Percentiles rank a stretch among this genome's conserved stretches.
Evolutionary conservation across 2,888 invertebrate species (phyloP).

Genomic region (Nezara viridula): DNA sequence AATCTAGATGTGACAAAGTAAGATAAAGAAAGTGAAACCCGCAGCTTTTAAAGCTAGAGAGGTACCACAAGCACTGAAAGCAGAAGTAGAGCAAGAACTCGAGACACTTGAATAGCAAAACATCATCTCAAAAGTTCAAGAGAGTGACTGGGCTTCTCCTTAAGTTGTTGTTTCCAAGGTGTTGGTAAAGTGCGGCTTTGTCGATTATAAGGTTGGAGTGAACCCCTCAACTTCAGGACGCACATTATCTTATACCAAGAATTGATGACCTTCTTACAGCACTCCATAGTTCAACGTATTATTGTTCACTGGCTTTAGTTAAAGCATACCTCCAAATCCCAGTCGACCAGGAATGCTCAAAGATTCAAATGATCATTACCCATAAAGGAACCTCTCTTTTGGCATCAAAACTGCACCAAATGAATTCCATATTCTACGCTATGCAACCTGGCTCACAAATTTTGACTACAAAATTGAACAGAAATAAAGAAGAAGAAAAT

Average conservation of each 20-base stretch:
- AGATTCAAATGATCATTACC: slow-evolving; percentile 61
- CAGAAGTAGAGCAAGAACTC: slow-evolving; percentile 60
- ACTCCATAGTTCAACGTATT: slow-evolving; percentile 61
- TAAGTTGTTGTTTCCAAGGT: slow-evolving; percentile 51
- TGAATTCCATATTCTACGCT: slow-evolving; percentile 35
- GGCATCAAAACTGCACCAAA: slow-evolving; percentile 58
- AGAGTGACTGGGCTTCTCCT: slow-evolving; percentile 61
- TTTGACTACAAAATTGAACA: not conserved
- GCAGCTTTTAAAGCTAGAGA: slow-evolving; percentile 22
- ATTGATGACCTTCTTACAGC: slow-evolving; percentile 63
- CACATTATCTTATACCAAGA: slow-evolving; percentile 64
- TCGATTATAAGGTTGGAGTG: slow-evolving; percentile 65
- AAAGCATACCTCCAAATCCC: slow-evolving; percentile 64
- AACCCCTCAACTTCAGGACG: slow-evolving; percentile 65
- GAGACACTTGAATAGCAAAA: slow-evolving; percentile 60
- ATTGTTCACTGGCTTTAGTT: slow-evolving; percentile 63
- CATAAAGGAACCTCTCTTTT: slow-evolving; percentile 60
- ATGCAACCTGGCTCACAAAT: slow-evolving; percentile 4
- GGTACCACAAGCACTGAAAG: slow-evolving; percentile 61
- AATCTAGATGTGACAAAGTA: no score
- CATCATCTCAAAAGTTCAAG: slow-evolving; percentile 61
- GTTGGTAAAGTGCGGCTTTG: slow-evolving; percentile 30
- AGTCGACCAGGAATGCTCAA: slow-evolving; percentile 61
- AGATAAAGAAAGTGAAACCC: slow-evolving; percentile 25
- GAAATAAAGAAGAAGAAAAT: not conserved